Evolutionary conservation across 2,888 invertebrate species (phyloP).

Genomic region (Carterocephalus palaemon): DNA sequence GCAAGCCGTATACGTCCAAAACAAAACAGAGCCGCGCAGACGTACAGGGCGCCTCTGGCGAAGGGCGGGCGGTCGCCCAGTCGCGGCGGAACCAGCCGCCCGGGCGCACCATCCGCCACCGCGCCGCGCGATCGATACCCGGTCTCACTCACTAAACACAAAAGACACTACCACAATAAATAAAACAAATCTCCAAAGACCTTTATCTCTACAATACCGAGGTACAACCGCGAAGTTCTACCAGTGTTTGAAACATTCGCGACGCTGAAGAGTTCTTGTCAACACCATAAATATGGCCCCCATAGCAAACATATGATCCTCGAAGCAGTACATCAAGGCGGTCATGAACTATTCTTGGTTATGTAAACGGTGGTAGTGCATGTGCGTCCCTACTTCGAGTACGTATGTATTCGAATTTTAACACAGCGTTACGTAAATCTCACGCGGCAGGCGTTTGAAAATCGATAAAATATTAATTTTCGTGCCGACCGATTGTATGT

Average conservation of each 20-base stretch:
- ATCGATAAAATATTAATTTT: conserved; percentile 54
- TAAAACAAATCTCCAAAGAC: conserved; percentile 22
- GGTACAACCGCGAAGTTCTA: conserved; percentile 18
- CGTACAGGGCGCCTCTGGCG: conserved; percentile 40
- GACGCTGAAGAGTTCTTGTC: conserved; percentile 41
- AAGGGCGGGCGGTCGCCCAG: conserved; percentile 54
- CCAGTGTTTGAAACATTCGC: conserved; percentile 37
- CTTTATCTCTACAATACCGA: conserved; percentile 6
- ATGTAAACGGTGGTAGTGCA: conserved; percentile 35
- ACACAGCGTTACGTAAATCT: conserved; percentile 60
- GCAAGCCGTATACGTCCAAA: conserved; percentile 53
- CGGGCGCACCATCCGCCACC: conserved; percentile 58
- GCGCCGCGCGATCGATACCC: conserved; percentile 60
- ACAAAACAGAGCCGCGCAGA: conserved; percentile 58
- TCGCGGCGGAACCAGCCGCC: conserved; percentile 74
- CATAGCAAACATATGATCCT: conserved; percentile 64
- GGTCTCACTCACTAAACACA: conserved; percentile 36
- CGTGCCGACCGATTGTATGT: conserved; percentile 11
- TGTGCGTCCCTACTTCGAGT: conserved; percentile 35
- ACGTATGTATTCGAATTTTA: conserved; percentile 33
- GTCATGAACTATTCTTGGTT: conserved; percentile 49
- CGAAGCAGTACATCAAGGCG: conserved; percentile 35
- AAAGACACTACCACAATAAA: conserved; percentile 21
- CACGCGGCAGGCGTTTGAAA: conserved; percentile 41
- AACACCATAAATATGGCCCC: conserved; percentile 56